These are phyloP conservation scores for Amphibalanus amphitrite DNA, from an alignment of 1,140 invertebrate genomes.

Conservation along the genomic window DNA sequence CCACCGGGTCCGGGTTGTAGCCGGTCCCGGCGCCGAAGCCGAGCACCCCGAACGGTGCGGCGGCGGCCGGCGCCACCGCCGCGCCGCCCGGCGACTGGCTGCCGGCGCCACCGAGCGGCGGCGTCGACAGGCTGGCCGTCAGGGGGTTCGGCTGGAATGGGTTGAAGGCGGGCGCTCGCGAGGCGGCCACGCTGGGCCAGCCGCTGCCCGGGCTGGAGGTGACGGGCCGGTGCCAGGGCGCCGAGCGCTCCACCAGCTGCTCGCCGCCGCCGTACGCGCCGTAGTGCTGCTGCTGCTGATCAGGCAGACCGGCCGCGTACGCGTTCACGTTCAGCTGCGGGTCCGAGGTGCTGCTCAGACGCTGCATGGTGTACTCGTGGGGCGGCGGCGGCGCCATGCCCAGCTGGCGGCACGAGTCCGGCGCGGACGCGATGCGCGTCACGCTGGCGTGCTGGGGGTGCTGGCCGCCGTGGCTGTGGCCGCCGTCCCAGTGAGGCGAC, in stretches of 20 bases:
- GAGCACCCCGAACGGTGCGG: slow-evolving; percentile 9
- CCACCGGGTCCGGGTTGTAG: slow-evolving; percentile 16
- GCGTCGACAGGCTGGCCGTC: slow-evolving; percentile 15
- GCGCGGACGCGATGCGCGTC: slow-evolving; percentile 58
- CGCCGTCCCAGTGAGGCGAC: slow-evolving; percentile 12
- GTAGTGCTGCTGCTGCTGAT: slow-evolving; percentile 12
- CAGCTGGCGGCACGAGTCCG: slow-evolving; percentile 32
- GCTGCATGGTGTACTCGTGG: slow-evolving; percentile 16
- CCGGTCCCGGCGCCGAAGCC: slow-evolving; percentile 21
- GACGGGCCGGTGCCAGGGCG: slow-evolving; percentile 9
- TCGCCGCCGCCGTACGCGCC: slow-evolving; percentile 14
- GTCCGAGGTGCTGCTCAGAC: slow-evolving; percentile 29
- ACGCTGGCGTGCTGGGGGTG: slow-evolving; percentile 34
- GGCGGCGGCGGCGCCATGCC: slow-evolving; percentile 12
- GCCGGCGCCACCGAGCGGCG: slow-evolving; percentile 8
- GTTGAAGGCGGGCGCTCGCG: slow-evolving; percentile 16
- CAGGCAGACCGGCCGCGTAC: slow-evolving; percentile 10
- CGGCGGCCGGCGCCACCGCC: slow-evolving; percentile 14
- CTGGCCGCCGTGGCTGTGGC: slow-evolving; percentile 12
- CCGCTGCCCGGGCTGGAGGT: slow-evolving; percentile 17
- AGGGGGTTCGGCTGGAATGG: slow-evolving; percentile 14
- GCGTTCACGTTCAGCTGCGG: slow-evolving; percentile 20
- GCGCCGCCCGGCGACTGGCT: slow-evolving; percentile 9
- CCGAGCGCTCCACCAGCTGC: slow-evolving; percentile 17
- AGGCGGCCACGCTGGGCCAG: slow-evolving; percentile 19